A percentile compares a stretch with the other conserved stretches of the same genome.
Evolutionary conservation across 2,113 vertebrate species (phyloP).

Genomic region (Phyllostomus discolor): DNA sequence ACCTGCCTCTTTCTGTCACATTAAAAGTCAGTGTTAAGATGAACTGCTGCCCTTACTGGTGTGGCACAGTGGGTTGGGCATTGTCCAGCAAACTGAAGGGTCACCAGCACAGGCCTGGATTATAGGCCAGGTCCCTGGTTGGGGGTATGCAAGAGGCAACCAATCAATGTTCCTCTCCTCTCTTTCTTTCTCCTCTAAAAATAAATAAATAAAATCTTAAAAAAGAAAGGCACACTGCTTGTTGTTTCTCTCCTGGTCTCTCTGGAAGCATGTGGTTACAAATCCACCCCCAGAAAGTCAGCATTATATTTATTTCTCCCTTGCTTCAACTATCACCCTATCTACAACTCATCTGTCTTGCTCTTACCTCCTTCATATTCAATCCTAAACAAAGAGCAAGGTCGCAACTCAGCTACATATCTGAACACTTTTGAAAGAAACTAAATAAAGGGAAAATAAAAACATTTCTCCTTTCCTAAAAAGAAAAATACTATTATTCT

Average conservation of each 20-base stretch:
- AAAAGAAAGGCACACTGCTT: no score
- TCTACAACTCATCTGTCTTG: neutral
- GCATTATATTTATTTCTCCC: neutral
- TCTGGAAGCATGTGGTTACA: neutral
- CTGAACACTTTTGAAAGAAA: neutral
- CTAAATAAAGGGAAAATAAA: neutral
- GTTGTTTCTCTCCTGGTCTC: neutral
- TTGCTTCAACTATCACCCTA: neutral
- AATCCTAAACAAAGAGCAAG: neutral
- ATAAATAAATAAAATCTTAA: no score
- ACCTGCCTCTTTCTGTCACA: neutral
- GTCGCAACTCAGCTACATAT: neutral
- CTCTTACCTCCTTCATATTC: neutral
- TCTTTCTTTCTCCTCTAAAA: no score
- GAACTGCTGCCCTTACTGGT: no score
- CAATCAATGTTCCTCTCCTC: no score
- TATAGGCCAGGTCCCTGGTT: no score
- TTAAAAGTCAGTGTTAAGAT: neutral
- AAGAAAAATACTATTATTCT: neutral
- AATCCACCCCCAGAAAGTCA: neutral
- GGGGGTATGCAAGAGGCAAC: no score
- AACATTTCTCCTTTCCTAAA: slow-evolving; percentile 28
- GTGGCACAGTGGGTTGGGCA: no score
- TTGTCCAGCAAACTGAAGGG: no score
- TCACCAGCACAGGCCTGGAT: no score